Conservation (phyloP, 2,888 invertebrate genomes). For the Homarus gammarus region DNA sequence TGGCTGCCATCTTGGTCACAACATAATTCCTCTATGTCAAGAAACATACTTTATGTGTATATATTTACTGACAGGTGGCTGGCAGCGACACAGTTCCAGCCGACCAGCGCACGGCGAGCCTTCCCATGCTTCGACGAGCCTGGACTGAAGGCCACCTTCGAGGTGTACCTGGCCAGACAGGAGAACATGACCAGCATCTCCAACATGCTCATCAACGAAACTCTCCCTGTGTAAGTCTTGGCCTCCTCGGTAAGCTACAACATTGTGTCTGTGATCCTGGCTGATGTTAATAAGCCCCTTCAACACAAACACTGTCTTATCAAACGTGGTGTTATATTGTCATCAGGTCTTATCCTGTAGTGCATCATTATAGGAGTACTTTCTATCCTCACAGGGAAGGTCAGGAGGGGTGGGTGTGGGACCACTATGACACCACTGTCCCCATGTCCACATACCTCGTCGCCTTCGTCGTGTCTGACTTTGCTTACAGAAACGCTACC, state of each 20-base stretch:
- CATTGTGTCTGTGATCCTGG: background rate
- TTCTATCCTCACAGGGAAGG: slow-evolving; percentile 51
- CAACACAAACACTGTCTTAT: background rate
- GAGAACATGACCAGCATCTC: slow-evolving; percentile 87
- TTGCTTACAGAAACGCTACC: slow-evolving; percentile 79
- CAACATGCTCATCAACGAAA: slow-evolving; percentile 84
- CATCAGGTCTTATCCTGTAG: too few relatives aligned
- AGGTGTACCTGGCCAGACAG: slow-evolving; percentile 87
- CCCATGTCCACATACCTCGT: slow-evolving; percentile 96
- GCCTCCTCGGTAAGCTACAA: background rate
- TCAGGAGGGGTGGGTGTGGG: slow-evolving; percentile 72
- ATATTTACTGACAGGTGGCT: slow-evolving; percentile 77
- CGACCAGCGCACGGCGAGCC: slow-evolving; percentile 81
- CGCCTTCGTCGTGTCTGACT: slow-evolving; percentile 90
- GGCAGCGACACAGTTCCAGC: slow-evolving; percentile 80
- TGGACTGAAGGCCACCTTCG: slow-evolving; percentile 88
- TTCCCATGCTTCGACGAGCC: slow-evolving; percentile 95
- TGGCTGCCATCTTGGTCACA: too few relatives aligned
- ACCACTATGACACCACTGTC: slow-evolving; percentile 79
- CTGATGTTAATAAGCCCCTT: too few relatives aligned
- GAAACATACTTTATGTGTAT: too few relatives aligned
- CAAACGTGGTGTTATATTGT: too few relatives aligned
- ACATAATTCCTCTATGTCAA: too few relatives aligned
- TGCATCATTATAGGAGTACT: too few relatives aligned
- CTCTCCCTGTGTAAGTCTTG: slow-evolving; percentile 82